These are phyloP conservation scores for Elegia similella DNA, from an alignment of 2,888 invertebrate genomes.

Conservation along the genomic window DNA sequence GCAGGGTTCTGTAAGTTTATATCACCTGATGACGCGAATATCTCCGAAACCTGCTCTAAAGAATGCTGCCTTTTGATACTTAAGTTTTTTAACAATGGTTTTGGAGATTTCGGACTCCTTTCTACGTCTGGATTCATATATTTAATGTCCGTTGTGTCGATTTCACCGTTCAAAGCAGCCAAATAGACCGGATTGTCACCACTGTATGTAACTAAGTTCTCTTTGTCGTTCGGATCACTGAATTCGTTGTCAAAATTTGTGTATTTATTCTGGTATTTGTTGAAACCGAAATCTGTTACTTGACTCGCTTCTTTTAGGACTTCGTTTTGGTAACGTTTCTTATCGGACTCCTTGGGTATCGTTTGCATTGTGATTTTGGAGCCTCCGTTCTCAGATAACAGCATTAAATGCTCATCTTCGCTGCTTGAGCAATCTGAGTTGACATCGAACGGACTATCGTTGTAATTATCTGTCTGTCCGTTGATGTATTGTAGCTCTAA, in stretches of 20 bases:
- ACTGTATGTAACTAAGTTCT: slow-evolving; percentile 60
- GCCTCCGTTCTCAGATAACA: slow-evolving; percentile 71
- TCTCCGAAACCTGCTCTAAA: slow-evolving; percentile 88
- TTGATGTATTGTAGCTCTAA: slow-evolving; percentile 69
- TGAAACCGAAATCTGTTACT: slow-evolving; percentile 58
- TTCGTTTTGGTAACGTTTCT: slow-evolving; percentile 56
- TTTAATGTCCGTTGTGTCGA: slow-evolving; percentile 51
- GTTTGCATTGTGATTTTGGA: slow-evolving; percentile 75
- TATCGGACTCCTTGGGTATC: slow-evolving; percentile 50
- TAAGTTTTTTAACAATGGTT: slow-evolving; percentile 55
- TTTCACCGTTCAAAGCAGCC: slow-evolving; percentile 68
- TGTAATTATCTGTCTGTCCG: slow-evolving; percentile 52
- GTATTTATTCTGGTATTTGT: slow-evolving; percentile 68
- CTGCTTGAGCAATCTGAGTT: slow-evolving; percentile 73
- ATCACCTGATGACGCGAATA: slow-evolving; percentile 86
- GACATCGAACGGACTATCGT: slow-evolving; percentile 55
- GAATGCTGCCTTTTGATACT: slow-evolving; percentile 84
- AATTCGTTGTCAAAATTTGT: slow-evolving; percentile 73
- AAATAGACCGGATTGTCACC: slow-evolving; percentile 72
- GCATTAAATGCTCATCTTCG: slow-evolving; percentile 74
- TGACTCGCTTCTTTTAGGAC: slow-evolving; percentile 67
- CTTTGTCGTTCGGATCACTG: slow-evolving; percentile 73
- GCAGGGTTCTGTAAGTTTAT: slow-evolving; percentile 87
- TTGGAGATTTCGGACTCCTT: slow-evolving; percentile 48
- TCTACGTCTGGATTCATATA: slow-evolving; percentile 38